Base-by-base conservation (phyloP, 2,113 vertebrate genomes). In the Aspiorhynchus laticeps region DNA sequence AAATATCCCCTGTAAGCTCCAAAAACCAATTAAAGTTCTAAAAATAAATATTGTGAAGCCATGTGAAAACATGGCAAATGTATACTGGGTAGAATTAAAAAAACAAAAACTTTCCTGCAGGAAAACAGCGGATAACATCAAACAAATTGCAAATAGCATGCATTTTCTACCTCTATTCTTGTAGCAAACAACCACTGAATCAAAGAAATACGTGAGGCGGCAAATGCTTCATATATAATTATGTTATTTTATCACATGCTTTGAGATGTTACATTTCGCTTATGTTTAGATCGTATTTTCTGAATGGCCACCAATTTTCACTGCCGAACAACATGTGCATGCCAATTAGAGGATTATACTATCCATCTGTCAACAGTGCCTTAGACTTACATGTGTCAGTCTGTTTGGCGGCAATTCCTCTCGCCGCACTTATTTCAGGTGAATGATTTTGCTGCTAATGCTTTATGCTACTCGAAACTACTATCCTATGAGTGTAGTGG, bases 201-300 rank as follows among this genome's bases (percentile, higher is more conserved):
- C 41, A n/a, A 80, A 59, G 21, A 80, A 59, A 59, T 36, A 56
- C 3, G 4, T 24, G 51, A 38, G 48, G 36, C 19, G 9, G 48
- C 28, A 81, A 28, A 81, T 28, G 24, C 15, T 67, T 76, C n/a
- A 26, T 65, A 41, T 65, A 31, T 81, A 26, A 81, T 67, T 26
- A 67, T 81, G 80, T 81, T 81, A 46, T 81, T 80, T 43, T 63
- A 81, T 81, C 59, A 46, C 38, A 46, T 81, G n/a, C 38, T 46
- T 73, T 59, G 28, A 38, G 36, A 79, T 48, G n/a, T 24, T 89
- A 87, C 80, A 85, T 83, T 86, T 61, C 75, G 79, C 81, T 86
- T 89, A 89, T 89, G 88, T 92, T 92, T 36, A 80, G 36, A 63
- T 80, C 56, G 24, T 59, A 67, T 74, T 31, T 85, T 79, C 77